A percentile compares a stretch with the other conserved stretches of the same genome.
Evolutionary conservation across 2,888 invertebrate species (phyloP).

Genomic region (Agriopis leucophaearia): DNA sequence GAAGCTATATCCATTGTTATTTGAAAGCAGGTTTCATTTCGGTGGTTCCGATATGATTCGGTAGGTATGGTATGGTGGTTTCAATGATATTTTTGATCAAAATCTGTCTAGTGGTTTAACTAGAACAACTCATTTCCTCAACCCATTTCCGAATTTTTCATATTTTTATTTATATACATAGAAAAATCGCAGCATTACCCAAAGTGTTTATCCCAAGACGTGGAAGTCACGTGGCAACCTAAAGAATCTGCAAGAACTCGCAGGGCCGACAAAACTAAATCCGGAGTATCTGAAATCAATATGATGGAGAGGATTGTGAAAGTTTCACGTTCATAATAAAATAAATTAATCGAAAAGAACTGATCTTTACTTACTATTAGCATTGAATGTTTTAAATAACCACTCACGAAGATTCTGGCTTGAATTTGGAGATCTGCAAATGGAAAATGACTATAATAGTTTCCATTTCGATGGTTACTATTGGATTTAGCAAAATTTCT

Average conservation of each 20-base stretch:
- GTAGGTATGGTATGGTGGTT: too few species aligned
- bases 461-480: not conserved
- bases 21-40: too few species aligned
- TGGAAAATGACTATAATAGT: slow-evolving; percentile 2
- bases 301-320: not conserved
- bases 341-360: not conserved
- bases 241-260: slow-evolving; percentile 92
- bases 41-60: too few species aligned
- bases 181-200: slow-evolving; percentile 59
- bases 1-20: too few species aligned
- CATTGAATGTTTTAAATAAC: slow-evolving; percentile 86
- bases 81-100: not conserved
- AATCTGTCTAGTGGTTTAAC: too few species aligned
- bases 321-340: not conserved
- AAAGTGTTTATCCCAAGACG: slow-evolving; percentile 91
- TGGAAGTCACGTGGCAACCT: slow-evolving; percentile 92
- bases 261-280: slow-evolving; percentile 89
- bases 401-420: slow-evolving; percentile 89
- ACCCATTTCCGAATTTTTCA: too few species aligned
- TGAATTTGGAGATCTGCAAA: slow-evolving; percentile 85
- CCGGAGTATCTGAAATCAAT: slow-evolving; percentile 86
- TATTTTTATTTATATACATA: too few species aligned
- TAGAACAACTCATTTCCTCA: too few species aligned
- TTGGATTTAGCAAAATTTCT: not conserved
- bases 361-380: slow-evolving; percentile 78